phyloP scores from a whole-genome alignment of 2,113 vertebrate genomes.

The Emydura subglobosa region DNA sequence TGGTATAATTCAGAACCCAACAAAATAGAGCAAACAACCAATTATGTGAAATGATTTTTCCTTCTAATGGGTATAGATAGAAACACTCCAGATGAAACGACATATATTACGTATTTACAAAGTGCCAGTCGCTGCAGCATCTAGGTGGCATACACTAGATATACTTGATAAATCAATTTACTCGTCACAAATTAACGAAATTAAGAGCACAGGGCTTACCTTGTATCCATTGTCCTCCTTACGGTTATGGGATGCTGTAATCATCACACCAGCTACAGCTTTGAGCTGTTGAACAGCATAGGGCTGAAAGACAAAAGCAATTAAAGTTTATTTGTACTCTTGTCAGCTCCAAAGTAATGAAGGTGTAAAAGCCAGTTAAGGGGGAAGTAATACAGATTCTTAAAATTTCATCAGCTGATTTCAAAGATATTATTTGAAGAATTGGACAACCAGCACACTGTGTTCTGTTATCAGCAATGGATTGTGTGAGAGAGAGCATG shows the following conservation, averaged over 20 bases:
- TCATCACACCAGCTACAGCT: conserved; percentile 93
- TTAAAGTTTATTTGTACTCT: rapidly evolving
- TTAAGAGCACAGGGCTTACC: conserved; percentile 69
- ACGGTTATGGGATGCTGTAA: conserved; percentile 95
- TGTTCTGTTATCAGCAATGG: rapidly evolving
- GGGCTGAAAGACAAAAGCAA: conserved; percentile 80
- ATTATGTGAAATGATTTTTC: neutral
- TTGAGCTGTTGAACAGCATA: conserved; percentile 90
- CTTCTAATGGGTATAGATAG: neutral
- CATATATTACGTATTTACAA: neutral
- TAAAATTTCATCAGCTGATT: rapidly evolving
- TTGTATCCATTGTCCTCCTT: conserved; percentile 99
- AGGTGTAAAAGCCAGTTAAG: no score
- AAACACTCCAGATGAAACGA: rapidly evolving
- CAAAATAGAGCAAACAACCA: rapidly evolving
- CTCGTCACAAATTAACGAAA: rapidly evolving
- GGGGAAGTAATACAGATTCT: rapidly evolving
- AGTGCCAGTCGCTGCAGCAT: neutral
- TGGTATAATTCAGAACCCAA: neutral
- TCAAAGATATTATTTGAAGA: rapidly evolving
- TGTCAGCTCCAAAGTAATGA: neutral
- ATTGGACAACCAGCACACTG: neutral
- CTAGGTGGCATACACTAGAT: rapidly evolving
- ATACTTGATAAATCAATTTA: rapidly evolving
- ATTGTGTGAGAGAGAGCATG: rapidly evolving